These are phyloP conservation scores for Heliconius ismenius DNA, from an alignment of 2,888 invertebrate genomes.

Conservation along the genomic window DNA sequence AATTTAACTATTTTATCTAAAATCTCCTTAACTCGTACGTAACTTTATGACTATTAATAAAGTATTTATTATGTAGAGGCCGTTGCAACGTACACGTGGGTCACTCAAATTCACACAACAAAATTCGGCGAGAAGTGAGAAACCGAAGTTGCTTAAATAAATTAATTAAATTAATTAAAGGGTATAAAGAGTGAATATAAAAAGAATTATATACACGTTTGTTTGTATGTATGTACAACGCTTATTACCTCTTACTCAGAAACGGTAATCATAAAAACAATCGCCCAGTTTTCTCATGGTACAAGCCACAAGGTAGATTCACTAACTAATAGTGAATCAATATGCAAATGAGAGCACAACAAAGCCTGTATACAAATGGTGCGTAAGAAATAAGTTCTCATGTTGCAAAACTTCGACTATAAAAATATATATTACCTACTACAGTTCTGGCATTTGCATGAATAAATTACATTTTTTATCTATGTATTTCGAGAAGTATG, in stretches of 20 bases:
- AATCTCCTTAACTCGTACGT: too few species aligned
- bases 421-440: not conserved
- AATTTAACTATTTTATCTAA: too few species aligned
- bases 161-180: too few species aligned
- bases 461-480: not conserved
- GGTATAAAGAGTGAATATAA: too few species aligned
- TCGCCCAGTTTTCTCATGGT: constrained; percentile 13
- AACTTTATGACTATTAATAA: too few species aligned
- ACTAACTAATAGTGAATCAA: constrained; percentile 23
- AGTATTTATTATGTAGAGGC: too few species aligned
- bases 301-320: not conserved
- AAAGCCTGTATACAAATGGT: constrained; percentile 17
- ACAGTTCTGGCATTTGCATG: not conserved
- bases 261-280: constrained; percentile 3
- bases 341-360: constrained; percentile 27
- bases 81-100: too few species aligned
- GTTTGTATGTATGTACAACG: not conserved
- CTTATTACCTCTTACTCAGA: not conserved
- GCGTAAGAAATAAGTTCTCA: constrained; percentile 25
- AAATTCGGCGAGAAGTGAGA: too few species aligned
- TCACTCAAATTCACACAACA: too few species aligned
- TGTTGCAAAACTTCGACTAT: constrained; percentile 1
- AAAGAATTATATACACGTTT: too few species aligned
- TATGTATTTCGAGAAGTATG: not conserved
- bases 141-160: too few species aligned